Evolutionary conservation across 2,797 vertebrate species (phyloP).

Genomic region (Falco biarmicus): DNA sequence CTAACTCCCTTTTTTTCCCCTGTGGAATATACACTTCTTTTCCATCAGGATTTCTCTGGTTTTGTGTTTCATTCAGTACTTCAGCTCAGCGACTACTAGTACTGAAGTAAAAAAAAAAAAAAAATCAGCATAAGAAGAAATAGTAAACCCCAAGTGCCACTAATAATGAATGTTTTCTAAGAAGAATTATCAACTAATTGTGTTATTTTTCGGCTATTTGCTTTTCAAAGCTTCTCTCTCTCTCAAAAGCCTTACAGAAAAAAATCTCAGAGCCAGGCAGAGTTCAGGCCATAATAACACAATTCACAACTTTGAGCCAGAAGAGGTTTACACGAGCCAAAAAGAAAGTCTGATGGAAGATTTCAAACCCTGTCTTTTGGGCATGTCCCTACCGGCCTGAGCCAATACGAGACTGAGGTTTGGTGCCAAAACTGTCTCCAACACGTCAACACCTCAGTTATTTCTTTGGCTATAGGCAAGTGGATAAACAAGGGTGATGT

Average conservation of each 20-base stretch:
- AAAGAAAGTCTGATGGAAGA: background rate
- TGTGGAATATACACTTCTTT: background rate
- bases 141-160: background rate
- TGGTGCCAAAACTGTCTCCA: background rate
- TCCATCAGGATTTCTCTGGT: background rate
- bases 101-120: background rate
- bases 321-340: background rate
- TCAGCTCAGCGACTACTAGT: background rate
- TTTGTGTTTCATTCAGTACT: background rate
- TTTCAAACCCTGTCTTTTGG: background rate
- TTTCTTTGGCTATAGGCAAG: background rate
- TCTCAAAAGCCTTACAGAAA: background rate
- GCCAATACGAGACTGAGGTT: background rate
- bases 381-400: background rate
- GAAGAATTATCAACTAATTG: background rate
- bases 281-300: background rate
- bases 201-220: background rate
- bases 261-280: background rate
- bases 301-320: background rate
- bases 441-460: background rate
- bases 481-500: background rate
- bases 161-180: background rate
- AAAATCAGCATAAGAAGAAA: background rate
- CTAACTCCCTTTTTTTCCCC: fast-evolving
- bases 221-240: background rate